Evolutionary conservation across 2,797 vertebrate species (phyloP), one percentile per base, ranked within the genome.

Genomic region (Hydrophis major): DNA sequence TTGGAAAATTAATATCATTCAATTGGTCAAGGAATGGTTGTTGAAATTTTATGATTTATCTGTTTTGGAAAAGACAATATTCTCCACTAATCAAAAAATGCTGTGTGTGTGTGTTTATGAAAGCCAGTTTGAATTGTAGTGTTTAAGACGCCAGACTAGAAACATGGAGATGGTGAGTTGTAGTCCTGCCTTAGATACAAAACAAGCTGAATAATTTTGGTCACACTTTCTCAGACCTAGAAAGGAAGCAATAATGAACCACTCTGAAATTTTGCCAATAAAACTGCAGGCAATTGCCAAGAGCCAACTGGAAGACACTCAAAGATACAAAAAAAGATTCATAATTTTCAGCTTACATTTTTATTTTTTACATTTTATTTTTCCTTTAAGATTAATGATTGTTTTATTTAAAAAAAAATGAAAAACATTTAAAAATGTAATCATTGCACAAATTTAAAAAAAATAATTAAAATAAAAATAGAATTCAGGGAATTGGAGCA

Each of bases 391-490:
- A 47, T 47, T 25, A 74, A 74, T 74, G 20, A 25, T 83, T 47
- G 74, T 47, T 83, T 47, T 42, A 42, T 83, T 22, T 6, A 13
- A 3, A 42, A 78, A 78, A 78, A 63, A 63, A 66, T 66, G 27
- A 12, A 63, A n/a, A 61, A 25, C 60, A 27, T 61, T 27, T 61
- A 3, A 61, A 61, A 37, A 37, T 74, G 66, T 3, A 37, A 37
- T 74, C 32, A 20, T 20, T 37, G 14, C 32, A 74, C 32, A 74
- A 8, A 8, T 74, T 37, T 3, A 42, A 42, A 37, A 47, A 78
- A 7, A 42, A 42, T 37, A 10, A 78, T 22, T 11, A 47, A 93
- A 94, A 95, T 94, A 90, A 94, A 92, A 93, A 10, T 47, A 88
- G 59, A 20, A 16, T 86, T 86, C 20, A 88, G 55, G 37, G 0